These are phyloP conservation scores for Ormyrus thymus DNA, from an alignment of 2,888 invertebrate genomes.

Conservation along the genomic window DNA sequence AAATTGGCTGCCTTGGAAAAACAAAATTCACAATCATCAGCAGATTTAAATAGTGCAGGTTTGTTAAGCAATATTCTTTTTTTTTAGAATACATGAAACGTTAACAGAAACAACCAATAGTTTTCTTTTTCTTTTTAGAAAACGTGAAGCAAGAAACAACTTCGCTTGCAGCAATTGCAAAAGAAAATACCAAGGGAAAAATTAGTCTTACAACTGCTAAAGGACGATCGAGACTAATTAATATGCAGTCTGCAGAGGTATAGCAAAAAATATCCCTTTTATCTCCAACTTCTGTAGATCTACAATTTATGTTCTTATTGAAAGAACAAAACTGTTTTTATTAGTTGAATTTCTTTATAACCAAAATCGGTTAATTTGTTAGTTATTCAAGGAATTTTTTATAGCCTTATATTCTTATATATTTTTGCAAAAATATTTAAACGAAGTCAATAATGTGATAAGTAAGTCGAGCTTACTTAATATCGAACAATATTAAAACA, in stretches of 20 bases:
- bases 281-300: conserved; percentile 36
- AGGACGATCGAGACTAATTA: conserved; percentile 64
- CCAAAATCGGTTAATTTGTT: conserved; percentile 13
- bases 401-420: conserved; percentile 22
- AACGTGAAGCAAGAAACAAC: conserved; percentile 62
- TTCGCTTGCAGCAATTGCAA: conserved; percentile 60
- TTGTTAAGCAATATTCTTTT: conserved; percentile 17
- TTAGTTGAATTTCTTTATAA: conserved; percentile 26
- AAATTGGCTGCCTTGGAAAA: conserved; percentile 72
- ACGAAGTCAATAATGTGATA: conserved; percentile 26
- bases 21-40: conserved; percentile 54
- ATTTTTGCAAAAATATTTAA: conserved; percentile 14
- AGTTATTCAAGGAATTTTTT: conserved; percentile 20
- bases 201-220: conserved; percentile 57
- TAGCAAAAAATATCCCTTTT: conserved; percentile 59
- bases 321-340: conserved; percentile 11
- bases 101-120: neutral
- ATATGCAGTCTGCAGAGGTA: conserved; percentile 70
- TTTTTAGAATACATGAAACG: conserved; percentile 11
- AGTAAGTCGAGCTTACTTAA: conserved; percentile 3
- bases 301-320: conserved; percentile 51
- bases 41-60: conserved; percentile 61
- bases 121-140: conserved; percentile 58
- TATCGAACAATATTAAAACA: conserved; percentile 21
- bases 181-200: conserved; percentile 63